Conservation (phyloP, 2,797 vertebrate species). For the Heteromormyrus szaboi region DNA sequence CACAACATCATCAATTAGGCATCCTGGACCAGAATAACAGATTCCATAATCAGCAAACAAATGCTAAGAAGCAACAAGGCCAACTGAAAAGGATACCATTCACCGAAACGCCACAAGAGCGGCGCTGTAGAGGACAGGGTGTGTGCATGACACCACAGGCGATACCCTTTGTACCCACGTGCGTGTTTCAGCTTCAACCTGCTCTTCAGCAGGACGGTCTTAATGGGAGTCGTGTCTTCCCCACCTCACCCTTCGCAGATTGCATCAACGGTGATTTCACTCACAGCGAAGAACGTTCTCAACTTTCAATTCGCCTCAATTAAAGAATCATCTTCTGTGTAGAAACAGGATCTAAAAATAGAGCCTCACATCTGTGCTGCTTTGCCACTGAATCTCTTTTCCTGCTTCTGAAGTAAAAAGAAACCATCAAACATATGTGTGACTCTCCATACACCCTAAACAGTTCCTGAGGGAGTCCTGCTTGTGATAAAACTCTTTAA, state of each 20-base stretch:
- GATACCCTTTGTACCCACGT: not conserved
- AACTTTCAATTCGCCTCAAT: conserved; percentile 37
- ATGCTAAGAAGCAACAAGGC: not conserved
- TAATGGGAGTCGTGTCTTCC: conserved; percentile 36
- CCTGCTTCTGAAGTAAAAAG: not conserved
- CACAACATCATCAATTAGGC: not conserved
- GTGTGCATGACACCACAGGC: not conserved
- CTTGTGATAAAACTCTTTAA: not conserved
- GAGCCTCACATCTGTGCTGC: not conserved
- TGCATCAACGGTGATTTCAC: conserved; percentile 26
- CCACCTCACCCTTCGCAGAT: conserved; percentile 23
- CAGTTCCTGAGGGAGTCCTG: not conserved
- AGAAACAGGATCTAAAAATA: conserved; percentile 10
- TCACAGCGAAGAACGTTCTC: conserved; percentile 17
- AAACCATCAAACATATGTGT: not conserved
- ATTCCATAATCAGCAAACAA: not conserved
- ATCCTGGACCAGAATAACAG: not conserved
- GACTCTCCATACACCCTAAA: not conserved
- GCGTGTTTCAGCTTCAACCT: not conserved
- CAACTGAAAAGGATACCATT: not conserved
- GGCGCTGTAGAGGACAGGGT: not conserved
- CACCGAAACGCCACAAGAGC: not conserved
- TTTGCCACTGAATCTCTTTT: not conserved
- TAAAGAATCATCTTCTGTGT: conserved; percentile 39
- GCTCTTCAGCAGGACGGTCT: conserved; percentile 29